Base-by-base conservation (phyloP, 2,797 vertebrate genomes). In the Leucoraja ocellata region DNA sequence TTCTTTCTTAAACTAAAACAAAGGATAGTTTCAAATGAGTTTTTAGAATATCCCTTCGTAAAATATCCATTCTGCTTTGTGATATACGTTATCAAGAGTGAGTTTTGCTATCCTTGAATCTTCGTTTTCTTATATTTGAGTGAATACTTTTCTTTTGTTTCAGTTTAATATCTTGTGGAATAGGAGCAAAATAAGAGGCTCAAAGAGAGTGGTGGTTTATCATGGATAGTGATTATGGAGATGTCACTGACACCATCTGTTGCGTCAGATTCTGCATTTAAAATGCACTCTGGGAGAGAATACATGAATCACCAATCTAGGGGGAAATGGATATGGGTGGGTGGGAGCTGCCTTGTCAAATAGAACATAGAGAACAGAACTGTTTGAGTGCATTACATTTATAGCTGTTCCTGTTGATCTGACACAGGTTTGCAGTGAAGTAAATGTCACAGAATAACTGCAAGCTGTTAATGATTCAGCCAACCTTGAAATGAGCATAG, bases 211-310 rank as follows among this genome's bases (percentile, higher is more conserved):
- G n/a, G 63, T n/a, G 58, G 16, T 68, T 18, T 88, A 88, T 21
- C 63, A 39, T 68, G 58, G 61, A 65, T 88, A 36, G 84, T 36
- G n/a, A 88, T 88, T 88, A 88, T 23, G 84, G 84, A 65, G 63
- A 88, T 68, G 63, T 68, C 84, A 88, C 14, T 88, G 61, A 88
- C n/a, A 88, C 83, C 28, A 88, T 88, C 84, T 88, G 61, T 63
- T 88, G 28, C 61, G 28, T 86, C 58, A 86, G 61, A 63, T 86
- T 86, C 61, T 86, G 61, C 6, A 65, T 88, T 68, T 88, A 16
- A 68, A 68, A 83, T 68, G 32, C 13, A 28, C 46, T 54, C 3
- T 74, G 90, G 71, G 10, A 74, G 76, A 58, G 39, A 76, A 91
- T 74, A 76, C 21, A 92, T 73, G 90, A 92, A 92, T 76, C 71